Percentiles rank a stretch among this genome's conserved stretches.
Conservation (phyloP, 2,888 invertebrate species). For the Drosophila greeni region DNA sequence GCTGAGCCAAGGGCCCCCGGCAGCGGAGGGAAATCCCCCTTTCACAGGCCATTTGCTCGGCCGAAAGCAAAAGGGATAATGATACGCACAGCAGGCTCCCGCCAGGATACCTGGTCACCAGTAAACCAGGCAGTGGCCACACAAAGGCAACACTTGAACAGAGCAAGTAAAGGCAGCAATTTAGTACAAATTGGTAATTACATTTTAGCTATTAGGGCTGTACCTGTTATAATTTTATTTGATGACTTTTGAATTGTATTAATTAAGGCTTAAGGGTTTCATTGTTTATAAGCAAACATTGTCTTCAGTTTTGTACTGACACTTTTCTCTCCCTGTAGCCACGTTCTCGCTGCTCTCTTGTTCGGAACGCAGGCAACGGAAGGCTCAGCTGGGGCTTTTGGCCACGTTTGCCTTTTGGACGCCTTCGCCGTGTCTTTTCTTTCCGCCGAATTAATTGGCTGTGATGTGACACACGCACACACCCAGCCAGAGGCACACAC, state of each 20-base stretch:
- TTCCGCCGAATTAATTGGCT: slow-evolving; percentile 65
- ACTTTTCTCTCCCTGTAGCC: slow-evolving; percentile 26
- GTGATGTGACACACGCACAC: slow-evolving; percentile 48
- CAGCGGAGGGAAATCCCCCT: slow-evolving; percentile 40
- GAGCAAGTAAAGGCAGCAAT: background rate
- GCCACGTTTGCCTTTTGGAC: slow-evolving; percentile 30
- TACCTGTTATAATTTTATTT: background rate
- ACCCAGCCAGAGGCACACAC: background rate
- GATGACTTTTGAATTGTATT: background rate
- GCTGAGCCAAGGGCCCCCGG: slow-evolving; percentile 25
- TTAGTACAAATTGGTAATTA: background rate
- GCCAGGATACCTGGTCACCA: slow-evolving; percentile 13
- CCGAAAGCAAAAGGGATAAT: slow-evolving; percentile 59
- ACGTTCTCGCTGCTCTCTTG: slow-evolving; percentile 36
- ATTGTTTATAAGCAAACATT: background rate
- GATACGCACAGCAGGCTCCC: slow-evolving; percentile 33
- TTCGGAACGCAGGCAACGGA: background rate
- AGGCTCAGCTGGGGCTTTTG: slow-evolving; percentile 26
- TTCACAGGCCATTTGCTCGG: slow-evolving; percentile 58
- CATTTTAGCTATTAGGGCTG: background rate
- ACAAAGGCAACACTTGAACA: slow-evolving; percentile 5
- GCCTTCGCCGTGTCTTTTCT: slow-evolving; percentile 42
- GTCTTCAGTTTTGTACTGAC: background rate
- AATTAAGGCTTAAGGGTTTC: background rate
- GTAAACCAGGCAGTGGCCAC: no score